A percentile compares a stretch with the other conserved stretches of the same genome.
phyloP scores from a whole-genome alignment of 2,113 vertebrate genomes.

The Dipodomys spectabilis region DNA sequence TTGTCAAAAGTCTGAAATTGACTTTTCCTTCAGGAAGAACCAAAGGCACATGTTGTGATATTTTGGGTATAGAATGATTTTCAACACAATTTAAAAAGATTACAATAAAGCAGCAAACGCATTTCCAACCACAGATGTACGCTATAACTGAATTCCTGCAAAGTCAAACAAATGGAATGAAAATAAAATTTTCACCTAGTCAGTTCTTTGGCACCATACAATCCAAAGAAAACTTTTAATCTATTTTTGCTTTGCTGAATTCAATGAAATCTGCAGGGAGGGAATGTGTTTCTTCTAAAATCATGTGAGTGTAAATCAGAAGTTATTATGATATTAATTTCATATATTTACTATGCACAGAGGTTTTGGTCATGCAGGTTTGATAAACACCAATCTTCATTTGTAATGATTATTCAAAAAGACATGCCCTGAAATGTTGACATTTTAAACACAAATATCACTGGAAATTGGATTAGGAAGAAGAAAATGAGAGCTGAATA shows the following conservation, averaged over 20 bases:
- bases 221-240: neutral
- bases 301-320: neutral
- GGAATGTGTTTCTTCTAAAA: neutral
- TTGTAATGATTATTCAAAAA: neutral
- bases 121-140: slow-evolving; percentile 44
- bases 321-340: slow-evolving; percentile 12
- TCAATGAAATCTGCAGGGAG: neutral
- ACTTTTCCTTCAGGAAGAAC: neutral
- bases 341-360: neutral
- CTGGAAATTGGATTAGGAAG: neutral
- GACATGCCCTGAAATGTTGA: neutral
- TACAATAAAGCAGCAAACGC: slow-evolving; percentile 51
- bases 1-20: slow-evolving; percentile 45
- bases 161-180: slow-evolving; percentile 36
- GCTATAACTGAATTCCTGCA: slow-evolving; percentile 15
- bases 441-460: neutral
- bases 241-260: neutral
- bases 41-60: neutral
- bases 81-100: slow-evolving; percentile 24
- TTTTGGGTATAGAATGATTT: slow-evolving; percentile 59
- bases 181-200: slow-evolving; percentile 47
- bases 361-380: neutral
- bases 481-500: neutral
- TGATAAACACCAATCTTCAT: neutral
- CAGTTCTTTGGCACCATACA: neutral